Conservation (phyloP, 2,888 invertebrate species). For the Buathra laborator region DNA sequence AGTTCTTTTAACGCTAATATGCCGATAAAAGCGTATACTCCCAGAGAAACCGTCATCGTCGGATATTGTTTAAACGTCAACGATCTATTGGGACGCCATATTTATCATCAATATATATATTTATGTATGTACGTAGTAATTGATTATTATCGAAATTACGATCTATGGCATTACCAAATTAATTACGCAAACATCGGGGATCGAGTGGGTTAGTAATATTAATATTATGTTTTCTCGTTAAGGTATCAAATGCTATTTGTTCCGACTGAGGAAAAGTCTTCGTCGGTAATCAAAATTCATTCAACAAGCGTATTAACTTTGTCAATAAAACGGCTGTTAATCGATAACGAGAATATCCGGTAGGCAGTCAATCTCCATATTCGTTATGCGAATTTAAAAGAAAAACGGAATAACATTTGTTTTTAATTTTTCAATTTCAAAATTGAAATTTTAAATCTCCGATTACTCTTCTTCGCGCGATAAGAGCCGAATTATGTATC, state of each 20-base stretch:
- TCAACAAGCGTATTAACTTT: constrained; percentile 21
- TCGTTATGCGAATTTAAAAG: not conserved
- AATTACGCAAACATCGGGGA: constrained; percentile 46
- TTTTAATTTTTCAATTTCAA: too few relatives aligned
- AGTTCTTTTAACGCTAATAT: constrained; percentile 21
- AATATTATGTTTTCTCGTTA: constrained; percentile 23
- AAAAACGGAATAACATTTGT: not conserved
- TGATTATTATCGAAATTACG: constrained; percentile 20
- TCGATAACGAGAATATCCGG: not conserved
- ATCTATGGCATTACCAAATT: constrained; percentile 40
- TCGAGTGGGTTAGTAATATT: constrained; percentile 39
- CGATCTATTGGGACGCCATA: constrained; percentile 44
- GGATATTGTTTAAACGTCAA: constrained; percentile 44
- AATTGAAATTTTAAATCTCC: not conserved
- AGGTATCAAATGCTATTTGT: constrained; percentile 46
- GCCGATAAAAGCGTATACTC: constrained; percentile 30
- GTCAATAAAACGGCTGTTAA: not conserved
- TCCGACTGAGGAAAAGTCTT: not conserved
- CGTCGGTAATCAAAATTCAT: constrained; percentile 6
- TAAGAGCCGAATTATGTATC: too few relatives aligned
- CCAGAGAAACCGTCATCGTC: constrained; percentile 50
- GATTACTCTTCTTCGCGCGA: constrained; percentile 9
- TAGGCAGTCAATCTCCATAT: too few relatives aligned
- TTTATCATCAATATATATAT: not conserved
- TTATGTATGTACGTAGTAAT: not conserved